Percentiles rank a stretch among this genome's conserved stretches.
Evolutionary conservation across 2,113 vertebrate genomes (phyloP).

Genomic region (Zosterops hypoxanthus): DNA sequence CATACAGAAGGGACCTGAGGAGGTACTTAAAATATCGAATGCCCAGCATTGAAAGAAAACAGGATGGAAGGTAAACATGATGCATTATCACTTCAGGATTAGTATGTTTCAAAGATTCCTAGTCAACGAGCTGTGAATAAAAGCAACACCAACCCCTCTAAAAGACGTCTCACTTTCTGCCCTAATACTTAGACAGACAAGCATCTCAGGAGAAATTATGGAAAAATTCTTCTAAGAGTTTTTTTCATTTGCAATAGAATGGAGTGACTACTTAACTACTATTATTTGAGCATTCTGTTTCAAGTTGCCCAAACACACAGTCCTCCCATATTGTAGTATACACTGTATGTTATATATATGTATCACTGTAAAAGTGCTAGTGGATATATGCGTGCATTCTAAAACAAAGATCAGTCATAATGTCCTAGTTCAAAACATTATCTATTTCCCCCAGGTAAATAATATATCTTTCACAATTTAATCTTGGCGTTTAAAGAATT

Average conservation of each 20-base stretch:
- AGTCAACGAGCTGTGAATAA: not conserved
- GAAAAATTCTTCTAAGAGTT: not conserved
- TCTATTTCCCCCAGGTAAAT: not conserved
- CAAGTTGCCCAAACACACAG: not conserved
- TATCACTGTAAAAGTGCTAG: not conserved
- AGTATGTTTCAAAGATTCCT: not conserved
- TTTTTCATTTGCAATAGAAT: not conserved
- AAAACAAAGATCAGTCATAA: not conserved
- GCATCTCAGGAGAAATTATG: not conserved
- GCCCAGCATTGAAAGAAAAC: not conserved
- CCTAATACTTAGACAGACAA: not conserved
- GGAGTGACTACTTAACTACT: not conserved
- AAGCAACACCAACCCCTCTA: not conserved
- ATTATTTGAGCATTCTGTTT: not conserved
- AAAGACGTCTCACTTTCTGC: not conserved
- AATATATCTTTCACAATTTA: not conserved
- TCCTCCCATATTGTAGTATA: not conserved
- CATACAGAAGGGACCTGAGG: not conserved
- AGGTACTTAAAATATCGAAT: not conserved
- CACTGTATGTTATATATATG: not conserved
- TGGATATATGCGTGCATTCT: not conserved
- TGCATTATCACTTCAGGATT: not conserved
- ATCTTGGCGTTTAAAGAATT: not conserved
- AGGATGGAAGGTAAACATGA: not conserved
- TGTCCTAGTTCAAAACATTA: not conserved